Evolutionary conservation across 2,797 vertebrate genomes (phyloP).

Genomic region (Falco naumanni): DNA sequence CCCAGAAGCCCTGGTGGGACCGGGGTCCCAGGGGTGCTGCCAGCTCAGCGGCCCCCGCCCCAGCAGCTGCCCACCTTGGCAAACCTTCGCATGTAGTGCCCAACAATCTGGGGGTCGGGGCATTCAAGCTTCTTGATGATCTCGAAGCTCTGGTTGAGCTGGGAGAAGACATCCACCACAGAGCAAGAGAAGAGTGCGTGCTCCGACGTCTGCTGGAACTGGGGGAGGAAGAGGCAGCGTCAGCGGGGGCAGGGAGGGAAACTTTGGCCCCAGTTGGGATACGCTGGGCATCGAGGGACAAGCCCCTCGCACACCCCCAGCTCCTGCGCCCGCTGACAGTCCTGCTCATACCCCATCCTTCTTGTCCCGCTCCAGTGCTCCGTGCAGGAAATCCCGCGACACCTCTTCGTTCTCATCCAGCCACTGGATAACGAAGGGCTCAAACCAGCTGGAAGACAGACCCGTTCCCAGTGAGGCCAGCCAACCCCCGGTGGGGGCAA

Average conservation of each 20-base stretch:
- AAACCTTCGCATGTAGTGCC: slow-evolving; percentile 97
- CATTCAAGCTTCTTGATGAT: slow-evolving; percentile 98
- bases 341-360: slow-evolving; percentile 91
- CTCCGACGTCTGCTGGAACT: slow-evolving; percentile 99
- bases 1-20: neutral
- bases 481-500: rapidly evolving
- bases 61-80: slow-evolving; percentile 86
- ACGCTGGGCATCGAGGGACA: neutral
- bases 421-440: slow-evolving; percentile 99
- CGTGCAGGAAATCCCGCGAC: slow-evolving; percentile 94
- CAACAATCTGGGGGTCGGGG: slow-evolving; percentile 95
- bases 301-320: rapidly evolving
- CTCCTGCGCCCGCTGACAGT: neutral
- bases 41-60: neutral
- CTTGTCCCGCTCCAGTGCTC: slow-evolving; percentile 96
- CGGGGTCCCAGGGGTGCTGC: neutral
- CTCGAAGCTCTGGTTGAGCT: slow-evolving; percentile 99
- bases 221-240: neutral
- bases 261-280: neutral
- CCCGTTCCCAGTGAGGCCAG: neutral
- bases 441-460: slow-evolving; percentile 88
- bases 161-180: slow-evolving; percentile 97
- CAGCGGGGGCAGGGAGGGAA: neutral
- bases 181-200: slow-evolving; percentile 98
- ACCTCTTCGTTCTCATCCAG: slow-evolving; percentile 99